Conservation (phyloP, 53 echinoderm and acorn worm genomes). For the Luidia sarsii region DNA sequence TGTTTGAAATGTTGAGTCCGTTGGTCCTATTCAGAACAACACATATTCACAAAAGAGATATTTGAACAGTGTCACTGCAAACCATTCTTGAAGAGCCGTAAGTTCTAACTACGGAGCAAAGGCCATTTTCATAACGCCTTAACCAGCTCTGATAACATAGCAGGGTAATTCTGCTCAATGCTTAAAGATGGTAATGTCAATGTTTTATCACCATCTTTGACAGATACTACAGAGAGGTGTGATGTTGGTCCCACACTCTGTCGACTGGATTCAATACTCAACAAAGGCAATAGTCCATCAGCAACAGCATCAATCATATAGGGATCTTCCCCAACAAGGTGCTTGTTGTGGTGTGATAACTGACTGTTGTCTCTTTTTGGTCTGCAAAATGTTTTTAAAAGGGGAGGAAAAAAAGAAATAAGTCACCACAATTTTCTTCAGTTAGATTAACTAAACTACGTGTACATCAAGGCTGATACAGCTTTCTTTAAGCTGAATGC, state of each 20-base stretch:
- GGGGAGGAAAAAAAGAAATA: too few relatives aligned
- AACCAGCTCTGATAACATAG: slow-evolving; percentile 90
- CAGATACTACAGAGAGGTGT: slow-evolving; percentile 85
- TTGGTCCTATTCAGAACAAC: too few relatives aligned
- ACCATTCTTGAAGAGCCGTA: too few relatives aligned
- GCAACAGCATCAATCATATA: slow-evolving; percentile 93
- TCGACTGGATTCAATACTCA: slow-evolving; percentile 79
- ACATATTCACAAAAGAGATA: too few relatives aligned
- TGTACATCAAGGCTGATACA: too few relatives aligned
- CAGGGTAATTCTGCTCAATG: slow-evolving; percentile 94
- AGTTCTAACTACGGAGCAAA: too few relatives aligned
- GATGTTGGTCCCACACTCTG: slow-evolving; percentile 73
- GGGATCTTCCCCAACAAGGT: slow-evolving; percentile 82
- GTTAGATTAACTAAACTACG: too few relatives aligned
- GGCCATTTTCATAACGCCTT: slow-evolving; percentile 91
- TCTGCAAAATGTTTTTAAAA: slow-evolving; percentile 36
- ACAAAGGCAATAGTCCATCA: slow-evolving; percentile 84
- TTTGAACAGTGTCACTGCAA: too few relatives aligned
- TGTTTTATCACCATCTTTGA: slow-evolving; percentile 85
- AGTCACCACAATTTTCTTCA: too few relatives aligned
- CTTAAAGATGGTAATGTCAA: slow-evolving; percentile 88
- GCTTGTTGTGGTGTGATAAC: slow-evolving; percentile 48
- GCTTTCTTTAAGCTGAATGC: too few relatives aligned
- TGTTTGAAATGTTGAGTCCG: too few relatives aligned
- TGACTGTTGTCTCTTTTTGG: slow-evolving; percentile 43